Percentiles rank a stretch among this genome's conserved stretches.
Evolutionary conservation across 2,113 vertebrate genomes (phyloP).

Genomic region (Hyaena hyaena): DNA sequence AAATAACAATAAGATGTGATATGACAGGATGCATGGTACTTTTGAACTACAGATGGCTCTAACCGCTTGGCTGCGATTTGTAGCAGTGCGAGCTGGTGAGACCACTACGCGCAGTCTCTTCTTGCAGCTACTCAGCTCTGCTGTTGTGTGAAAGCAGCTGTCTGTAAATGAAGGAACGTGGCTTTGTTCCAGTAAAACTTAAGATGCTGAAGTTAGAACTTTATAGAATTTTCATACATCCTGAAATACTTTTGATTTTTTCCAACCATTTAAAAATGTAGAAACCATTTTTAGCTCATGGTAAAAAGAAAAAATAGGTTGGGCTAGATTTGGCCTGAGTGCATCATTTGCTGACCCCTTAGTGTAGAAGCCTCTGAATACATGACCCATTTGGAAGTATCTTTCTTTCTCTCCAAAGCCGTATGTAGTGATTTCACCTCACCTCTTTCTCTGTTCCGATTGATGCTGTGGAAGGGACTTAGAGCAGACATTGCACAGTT

Average conservation of each 20-base stretch:
- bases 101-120: neutral
- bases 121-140: neutral
- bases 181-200: neutral
- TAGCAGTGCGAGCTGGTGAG: neutral
- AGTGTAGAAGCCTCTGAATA: neutral
- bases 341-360: neutral
- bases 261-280: neutral
- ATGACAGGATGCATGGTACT: neutral
- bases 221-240: neutral
- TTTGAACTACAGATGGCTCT: neutral
- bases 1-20: neutral
- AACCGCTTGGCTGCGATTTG: too few species aligned
- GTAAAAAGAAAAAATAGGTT: neutral
- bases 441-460: neutral
- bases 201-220: neutral
- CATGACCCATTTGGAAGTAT: neutral
- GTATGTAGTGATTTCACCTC: neutral
- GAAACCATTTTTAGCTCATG: neutral
- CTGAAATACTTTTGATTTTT: neutral
- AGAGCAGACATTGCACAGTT: neutral
- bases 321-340: neutral
- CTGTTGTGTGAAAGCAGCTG: neutral
- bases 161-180: neutral
- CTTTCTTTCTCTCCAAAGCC: neutral
- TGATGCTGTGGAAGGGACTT: neutral